phyloP scores from a whole-genome alignment of 2,888 invertebrate species.

The Drosophila falleni region DNA sequence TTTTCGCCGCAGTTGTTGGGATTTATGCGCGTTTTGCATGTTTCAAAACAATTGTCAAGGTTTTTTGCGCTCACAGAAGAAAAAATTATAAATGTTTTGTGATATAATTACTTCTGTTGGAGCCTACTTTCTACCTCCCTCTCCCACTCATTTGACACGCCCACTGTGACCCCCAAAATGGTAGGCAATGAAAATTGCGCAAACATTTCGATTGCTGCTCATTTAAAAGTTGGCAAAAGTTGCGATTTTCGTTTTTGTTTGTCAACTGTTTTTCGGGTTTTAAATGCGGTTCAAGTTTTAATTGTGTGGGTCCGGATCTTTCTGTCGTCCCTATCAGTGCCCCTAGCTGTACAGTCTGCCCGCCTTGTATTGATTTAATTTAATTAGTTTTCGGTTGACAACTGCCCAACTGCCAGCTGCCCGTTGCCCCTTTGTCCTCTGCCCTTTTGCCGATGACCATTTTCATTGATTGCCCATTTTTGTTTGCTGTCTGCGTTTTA shows the following conservation, averaged over 20 bases:
- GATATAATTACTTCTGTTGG: slow-evolving; percentile 72
- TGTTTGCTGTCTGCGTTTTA: slow-evolving; percentile 68
- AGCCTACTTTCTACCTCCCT: not conserved
- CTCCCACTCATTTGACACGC: not conserved
- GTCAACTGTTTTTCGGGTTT: slow-evolving; percentile 30
- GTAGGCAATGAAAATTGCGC: slow-evolving; percentile 28
- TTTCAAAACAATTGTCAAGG: slow-evolving; percentile 82
- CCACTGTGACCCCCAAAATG: slow-evolving; percentile 34
- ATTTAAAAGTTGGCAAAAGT: slow-evolving; percentile 33
- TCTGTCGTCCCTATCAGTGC: slow-evolving; percentile 21
- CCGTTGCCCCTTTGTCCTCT: slow-evolving; percentile 5
- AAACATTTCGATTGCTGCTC: slow-evolving; percentile 37
- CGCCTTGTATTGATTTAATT: slow-evolving; percentile 72
- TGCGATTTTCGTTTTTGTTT: slow-evolving; percentile 40
- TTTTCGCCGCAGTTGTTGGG: slow-evolving; percentile 45
- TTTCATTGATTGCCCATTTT: slow-evolving; percentile 53
- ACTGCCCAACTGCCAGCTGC: slow-evolving; percentile 11
- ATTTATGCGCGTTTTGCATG: slow-evolving; percentile 83
- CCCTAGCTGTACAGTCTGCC: slow-evolving; percentile 31
- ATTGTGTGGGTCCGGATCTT: slow-evolving; percentile 56
- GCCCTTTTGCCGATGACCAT: slow-evolving; percentile 27
- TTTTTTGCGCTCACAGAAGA: slow-evolving; percentile 52
- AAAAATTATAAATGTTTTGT: slow-evolving; percentile 70
- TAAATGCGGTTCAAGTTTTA: slow-evolving; percentile 39
- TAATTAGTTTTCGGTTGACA: slow-evolving; percentile 68